A percentile compares a stretch with the other conserved stretches of the same genome.
Conservation (phyloP, 2,797 vertebrate species). For the Lutra lutra region DNA sequence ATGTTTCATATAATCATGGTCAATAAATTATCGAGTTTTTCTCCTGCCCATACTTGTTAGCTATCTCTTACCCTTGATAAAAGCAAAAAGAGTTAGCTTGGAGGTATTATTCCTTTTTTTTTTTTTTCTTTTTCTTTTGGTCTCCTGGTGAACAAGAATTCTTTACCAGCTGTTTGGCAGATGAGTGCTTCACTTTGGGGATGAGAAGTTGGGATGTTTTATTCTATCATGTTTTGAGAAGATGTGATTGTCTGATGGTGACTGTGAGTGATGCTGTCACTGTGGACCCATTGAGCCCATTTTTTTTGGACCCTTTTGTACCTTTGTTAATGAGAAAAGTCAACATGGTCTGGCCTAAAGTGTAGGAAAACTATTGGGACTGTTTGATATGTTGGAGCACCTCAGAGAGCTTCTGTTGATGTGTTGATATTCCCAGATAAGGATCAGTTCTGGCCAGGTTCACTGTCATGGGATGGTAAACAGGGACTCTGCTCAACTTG, state of each 20-base stretch:
- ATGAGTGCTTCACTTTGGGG: not conserved
- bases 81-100: not conserved
- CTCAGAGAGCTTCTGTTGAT: not conserved
- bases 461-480: not conserved
- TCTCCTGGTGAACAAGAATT: constrained; percentile 13
- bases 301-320: not conserved
- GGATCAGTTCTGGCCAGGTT: not conserved
- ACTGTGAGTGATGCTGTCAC: not conserved
- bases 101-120: not conserved
- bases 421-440: not conserved
- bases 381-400: not conserved
- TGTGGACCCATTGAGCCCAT: not conserved
- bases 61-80: not conserved
- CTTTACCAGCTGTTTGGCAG: not conserved
- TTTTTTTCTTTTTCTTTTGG: not conserved
- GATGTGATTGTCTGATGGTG: not conserved
- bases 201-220: not conserved
- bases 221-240: not conserved
- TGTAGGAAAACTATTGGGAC: not conserved
- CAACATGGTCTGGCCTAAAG: not conserved
- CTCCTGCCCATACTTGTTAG: not conserved
- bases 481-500: not conserved
- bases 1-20: not conserved
- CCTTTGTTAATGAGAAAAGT: not conserved
- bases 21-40: not conserved